Evolutionary conservation across 92 coral and sea anemone genomes (phyloP), one percentile per base, ranked within the genome.

Genomic region (Anthopleura xanthogrammica): DNA sequence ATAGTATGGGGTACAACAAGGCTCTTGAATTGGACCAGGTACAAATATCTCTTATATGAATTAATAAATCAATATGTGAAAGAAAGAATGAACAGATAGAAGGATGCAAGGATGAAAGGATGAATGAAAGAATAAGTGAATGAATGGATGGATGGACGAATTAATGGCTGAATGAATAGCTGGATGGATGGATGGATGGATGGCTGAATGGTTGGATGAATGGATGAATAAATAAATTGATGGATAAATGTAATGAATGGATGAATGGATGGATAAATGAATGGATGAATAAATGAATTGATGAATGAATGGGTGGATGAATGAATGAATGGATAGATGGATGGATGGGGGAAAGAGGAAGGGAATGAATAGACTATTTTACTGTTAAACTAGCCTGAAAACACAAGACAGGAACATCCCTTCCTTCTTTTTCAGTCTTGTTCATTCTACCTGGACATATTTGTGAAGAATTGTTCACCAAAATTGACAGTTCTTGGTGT

Each of bases 1-100:
- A 92, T 62, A 92, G 88, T 80, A 94, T 96, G 99, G 99, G 99
- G 39, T 96, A 94, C 84, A 96, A 96, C 91, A 89, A 90, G 78
- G 91, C 91, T 48, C 92, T 96, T 41, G 98, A 96, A 83, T 86
- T 94, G 41, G 96, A 93, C 83, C 98, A 92, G 98, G 99, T 96
- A 62, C 12, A 11, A 8, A 62, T 62, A 54, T 14, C 3, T 54
- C 5, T 9, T 46, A 46, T 2, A 46, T 46, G 50, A 46, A 4
- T 29, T 46, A 46, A 46, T 46, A 3, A 46, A 46, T 46, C 9
- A 9, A 46, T 46, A 46, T 46, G 36, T 29, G 50, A 9, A 46
- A 7, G 50, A 7, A 43, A 7, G 50, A 7, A 43, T 4, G 50
- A 7, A 43, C 50, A 43, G 48, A 43, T 7, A 2, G 50, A 43